phyloP scores from a whole-genome alignment of 2,113 vertebrate species.

The Leuciscus idus region DNA sequence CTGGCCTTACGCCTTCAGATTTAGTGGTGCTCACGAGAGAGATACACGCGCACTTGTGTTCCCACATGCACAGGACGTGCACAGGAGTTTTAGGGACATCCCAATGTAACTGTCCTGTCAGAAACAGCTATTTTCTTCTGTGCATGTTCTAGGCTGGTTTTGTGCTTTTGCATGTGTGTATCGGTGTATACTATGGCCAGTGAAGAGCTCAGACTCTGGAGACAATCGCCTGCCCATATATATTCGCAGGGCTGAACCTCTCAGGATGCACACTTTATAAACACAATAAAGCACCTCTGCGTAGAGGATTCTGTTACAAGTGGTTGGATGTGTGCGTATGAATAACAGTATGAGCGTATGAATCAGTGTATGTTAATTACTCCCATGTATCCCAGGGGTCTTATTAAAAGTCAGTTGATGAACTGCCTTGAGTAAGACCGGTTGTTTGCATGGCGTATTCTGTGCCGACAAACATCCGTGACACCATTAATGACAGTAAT shows the following conservation, averaged over 20 bases:
- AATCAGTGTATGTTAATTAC: conserved; percentile 11
- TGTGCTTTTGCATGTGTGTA: conserved; percentile 28
- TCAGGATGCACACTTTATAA: conserved; percentile 53
- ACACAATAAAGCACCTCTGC: conserved; percentile 41
- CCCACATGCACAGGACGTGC: conserved; percentile 6
- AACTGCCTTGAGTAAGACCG: not conserved
- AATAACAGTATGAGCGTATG: not conserved
- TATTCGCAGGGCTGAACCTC: conserved; percentile 26
- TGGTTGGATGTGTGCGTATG: conserved; percentile 23
- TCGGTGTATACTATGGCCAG: conserved; percentile 30
- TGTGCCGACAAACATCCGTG: conserved; percentile 11
- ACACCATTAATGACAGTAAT: not conserved
- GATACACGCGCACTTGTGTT: not conserved
- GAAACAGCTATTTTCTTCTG: conserved; percentile 7
- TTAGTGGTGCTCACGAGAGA: conserved; percentile 50
- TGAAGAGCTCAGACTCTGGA: conserved; percentile 36
- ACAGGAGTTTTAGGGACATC: not conserved
- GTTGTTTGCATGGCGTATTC: not conserved
- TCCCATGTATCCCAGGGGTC: conserved; percentile 24
- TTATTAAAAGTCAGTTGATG: conserved; percentile 24
- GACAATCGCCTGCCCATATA: conserved; percentile 38
- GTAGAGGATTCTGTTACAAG: conserved; percentile 43
- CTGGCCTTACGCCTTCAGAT: conserved; percentile 39
- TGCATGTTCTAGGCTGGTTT: conserved; percentile 2
- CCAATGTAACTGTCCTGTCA: not conserved